A percentile compares a stretch with the other conserved stretches of the same genome.
Conservation (phyloP, 2,113 vertebrate genomes). For the Brachypodius melanocephalos region DNA sequence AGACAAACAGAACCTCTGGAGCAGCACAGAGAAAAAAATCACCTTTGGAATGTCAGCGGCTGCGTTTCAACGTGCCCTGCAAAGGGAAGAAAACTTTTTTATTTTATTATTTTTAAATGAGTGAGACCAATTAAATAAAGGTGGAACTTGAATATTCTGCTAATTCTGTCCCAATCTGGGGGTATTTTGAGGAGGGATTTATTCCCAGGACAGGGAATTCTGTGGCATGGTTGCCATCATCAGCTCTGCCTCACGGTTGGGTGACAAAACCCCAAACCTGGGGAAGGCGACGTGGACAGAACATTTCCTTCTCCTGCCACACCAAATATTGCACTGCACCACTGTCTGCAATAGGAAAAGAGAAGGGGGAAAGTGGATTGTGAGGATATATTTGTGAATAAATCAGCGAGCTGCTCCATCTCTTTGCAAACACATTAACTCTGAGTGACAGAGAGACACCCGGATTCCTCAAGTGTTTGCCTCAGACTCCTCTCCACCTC, state of each 20-base stretch:
- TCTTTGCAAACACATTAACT: conserved; percentile 10
- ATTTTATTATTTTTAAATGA: neutral
- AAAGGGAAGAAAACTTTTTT: neutral
- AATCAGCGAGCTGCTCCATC: neutral
- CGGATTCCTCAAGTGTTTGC: conserved; percentile 35
- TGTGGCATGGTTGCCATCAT: neutral
- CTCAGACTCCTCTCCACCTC: neutral
- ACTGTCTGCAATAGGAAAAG: neutral
- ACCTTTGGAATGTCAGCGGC: neutral
- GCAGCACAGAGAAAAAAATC: neutral
- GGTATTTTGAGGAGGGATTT: neutral
- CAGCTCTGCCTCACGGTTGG: neutral
- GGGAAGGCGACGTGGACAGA: neutral
- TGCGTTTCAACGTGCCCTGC: neutral
- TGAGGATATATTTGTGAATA: conserved; percentile 5
- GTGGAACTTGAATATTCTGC: neutral
- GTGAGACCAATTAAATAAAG: neutral
- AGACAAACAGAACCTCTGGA: neutral
- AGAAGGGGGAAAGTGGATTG: neutral
- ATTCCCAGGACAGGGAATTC: neutral
- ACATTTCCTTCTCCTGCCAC: conserved; percentile 35
- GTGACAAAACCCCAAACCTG: neutral
- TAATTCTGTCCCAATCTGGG: neutral
- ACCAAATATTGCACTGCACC: conserved; percentile 6
- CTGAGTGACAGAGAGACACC: conserved; percentile 6